These are phyloP conservation scores for Macrobrachium rosenbergii DNA, from an alignment of 1,140 invertebrate species.

Conservation along the genomic window DNA sequence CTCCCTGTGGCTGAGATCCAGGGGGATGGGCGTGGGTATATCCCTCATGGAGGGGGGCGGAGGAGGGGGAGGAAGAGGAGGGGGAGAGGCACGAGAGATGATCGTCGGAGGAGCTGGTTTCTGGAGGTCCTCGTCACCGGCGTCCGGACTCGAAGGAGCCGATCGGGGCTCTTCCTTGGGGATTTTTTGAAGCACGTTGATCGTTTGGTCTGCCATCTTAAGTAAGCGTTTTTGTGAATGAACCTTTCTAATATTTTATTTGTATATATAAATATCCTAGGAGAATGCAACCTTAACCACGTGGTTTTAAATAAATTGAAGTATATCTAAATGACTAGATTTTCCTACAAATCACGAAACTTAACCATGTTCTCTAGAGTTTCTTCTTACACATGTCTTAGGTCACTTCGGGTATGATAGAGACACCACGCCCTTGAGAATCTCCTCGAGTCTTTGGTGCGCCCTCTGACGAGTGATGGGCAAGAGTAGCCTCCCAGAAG, in stretches of 20 bases:
- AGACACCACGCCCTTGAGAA: not conserved
- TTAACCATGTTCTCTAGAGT: too few species aligned
- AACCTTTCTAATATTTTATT: too few species aligned
- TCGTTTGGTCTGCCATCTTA: slow-evolving; percentile 12
- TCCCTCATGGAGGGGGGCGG: not conserved
- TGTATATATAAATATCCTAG: too few species aligned
- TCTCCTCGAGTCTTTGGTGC: not conserved
- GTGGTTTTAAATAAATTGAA: too few species aligned
- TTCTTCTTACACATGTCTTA: too few species aligned
- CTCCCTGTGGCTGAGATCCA: slow-evolving; percentile 50
- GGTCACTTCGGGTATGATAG: too few species aligned
- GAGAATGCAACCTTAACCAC: too few species aligned
- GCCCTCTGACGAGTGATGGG: not conserved
- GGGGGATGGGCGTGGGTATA: not conserved
- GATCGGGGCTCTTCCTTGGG: slow-evolving; percentile 46
- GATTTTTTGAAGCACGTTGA: not conserved
- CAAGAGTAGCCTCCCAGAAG: not conserved
- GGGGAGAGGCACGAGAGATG: not conserved
- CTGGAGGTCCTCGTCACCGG: not conserved
- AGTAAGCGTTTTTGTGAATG: too few species aligned
- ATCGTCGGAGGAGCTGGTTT: too few species aligned
- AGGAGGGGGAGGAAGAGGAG: not conserved
- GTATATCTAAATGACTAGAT: too few species aligned
- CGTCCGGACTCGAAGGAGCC: slow-evolving; percentile 42
- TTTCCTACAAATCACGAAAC: too few species aligned